A percentile compares a stretch with the other conserved stretches of the same genome.
Conservation (phyloP, 2,888 invertebrate genomes). For the Capitulum mitella region DNA sequence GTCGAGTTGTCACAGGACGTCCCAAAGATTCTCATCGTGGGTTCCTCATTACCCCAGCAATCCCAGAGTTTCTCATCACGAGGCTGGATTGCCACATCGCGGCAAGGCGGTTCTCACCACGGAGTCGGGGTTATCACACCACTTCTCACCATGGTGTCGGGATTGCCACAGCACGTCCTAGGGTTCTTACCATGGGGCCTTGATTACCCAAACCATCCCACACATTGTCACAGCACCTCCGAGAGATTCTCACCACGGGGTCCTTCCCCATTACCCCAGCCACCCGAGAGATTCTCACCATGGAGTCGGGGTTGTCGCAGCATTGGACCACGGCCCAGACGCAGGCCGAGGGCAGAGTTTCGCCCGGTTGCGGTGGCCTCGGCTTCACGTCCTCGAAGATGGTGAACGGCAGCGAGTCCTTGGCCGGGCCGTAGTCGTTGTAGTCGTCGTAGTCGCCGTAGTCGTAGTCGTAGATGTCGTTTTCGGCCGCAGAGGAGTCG, state of each 20-base stretch:
- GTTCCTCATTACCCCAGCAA: no score
- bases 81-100: no score
- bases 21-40: no score
- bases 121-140: no score
- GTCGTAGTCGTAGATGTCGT: background rate
- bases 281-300: background rate
- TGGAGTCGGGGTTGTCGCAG: background rate
- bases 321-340: constrained; percentile 1
- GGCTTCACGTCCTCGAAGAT: background rate
- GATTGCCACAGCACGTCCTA: background rate
- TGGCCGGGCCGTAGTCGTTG: background rate
- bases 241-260: no score
- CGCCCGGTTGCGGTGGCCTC: background rate
- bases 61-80: no score
- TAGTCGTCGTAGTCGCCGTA: background rate
- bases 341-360: background rate
- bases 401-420: background rate
- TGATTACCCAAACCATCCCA: no score
- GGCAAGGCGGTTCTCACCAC: background rate
- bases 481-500: background rate
- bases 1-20: no score
- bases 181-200: no score
- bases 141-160: background rate
- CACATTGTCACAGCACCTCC: no score
- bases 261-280: no score